Percentiles rank a stretch among this genome's conserved stretches.
Evolutionary conservation across 2,888 invertebrate species (phyloP).

Genomic region (Nineta flava): DNA sequence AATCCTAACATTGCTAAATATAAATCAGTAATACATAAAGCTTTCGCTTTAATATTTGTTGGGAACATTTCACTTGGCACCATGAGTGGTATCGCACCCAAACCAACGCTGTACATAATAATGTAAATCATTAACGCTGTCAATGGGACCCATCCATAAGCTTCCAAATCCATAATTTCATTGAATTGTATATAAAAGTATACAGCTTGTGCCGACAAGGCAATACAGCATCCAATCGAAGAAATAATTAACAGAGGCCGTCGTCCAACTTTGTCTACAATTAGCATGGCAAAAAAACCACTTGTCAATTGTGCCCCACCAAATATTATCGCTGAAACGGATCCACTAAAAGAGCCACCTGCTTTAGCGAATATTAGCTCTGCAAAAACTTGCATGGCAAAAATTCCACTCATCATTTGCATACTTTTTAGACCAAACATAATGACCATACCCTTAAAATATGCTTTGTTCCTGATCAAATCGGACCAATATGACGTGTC

Average conservation of each 20-base stretch:
- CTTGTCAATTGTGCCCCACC: slow-evolving; percentile 22
- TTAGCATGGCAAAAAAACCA: slow-evolving; percentile 12
- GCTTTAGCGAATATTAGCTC: slow-evolving; percentile 23
- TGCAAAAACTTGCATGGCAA: slow-evolving; percentile 24
- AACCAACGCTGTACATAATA: slow-evolving; percentile 16
- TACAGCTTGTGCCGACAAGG: slow-evolving; percentile 16
- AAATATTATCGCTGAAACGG: slow-evolving; percentile 21
- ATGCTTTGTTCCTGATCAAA: slow-evolving; percentile 35
- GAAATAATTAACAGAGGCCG: slow-evolving; percentile 22
- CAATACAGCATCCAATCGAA: slow-evolving; percentile 20
- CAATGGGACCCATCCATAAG: slow-evolving; percentile 14
- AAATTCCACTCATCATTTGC: slow-evolving; percentile 24
- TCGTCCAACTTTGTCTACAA: slow-evolving; percentile 23
- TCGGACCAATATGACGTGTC: slow-evolving; percentile 34
- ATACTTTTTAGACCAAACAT: slow-evolving; percentile 21
- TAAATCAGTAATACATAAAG: slow-evolving; percentile 24
- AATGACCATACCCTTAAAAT: slow-evolving; percentile 45
- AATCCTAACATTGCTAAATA: slow-evolving; percentile 25
- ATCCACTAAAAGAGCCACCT: slow-evolving; percentile 18
- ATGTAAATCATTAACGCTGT: slow-evolving; percentile 4
- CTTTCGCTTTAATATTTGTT: slow-evolving; percentile 26
- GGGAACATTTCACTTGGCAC: slow-evolving; percentile 29
- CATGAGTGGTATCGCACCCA: slow-evolving; percentile 26
- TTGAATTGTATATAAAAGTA: slow-evolving; percentile 19
- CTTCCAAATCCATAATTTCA: slow-evolving; percentile 17